Evolutionary conservation across 2,888 invertebrate species (phyloP).

Genomic region (Cataglyphis rosenhaueri): DNA sequence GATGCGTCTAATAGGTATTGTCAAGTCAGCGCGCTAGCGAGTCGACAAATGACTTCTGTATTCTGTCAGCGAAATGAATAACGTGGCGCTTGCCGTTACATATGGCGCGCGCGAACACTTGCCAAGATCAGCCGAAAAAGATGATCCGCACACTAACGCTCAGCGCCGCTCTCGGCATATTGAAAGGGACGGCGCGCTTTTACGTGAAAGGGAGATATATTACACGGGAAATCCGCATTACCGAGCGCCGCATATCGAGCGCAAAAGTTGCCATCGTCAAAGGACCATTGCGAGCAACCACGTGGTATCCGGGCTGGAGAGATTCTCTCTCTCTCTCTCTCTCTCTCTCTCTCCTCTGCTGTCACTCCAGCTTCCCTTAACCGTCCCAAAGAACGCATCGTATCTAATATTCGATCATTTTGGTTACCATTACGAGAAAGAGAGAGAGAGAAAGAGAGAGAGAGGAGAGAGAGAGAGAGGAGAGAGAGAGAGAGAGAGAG

Average conservation of each 20-base stretch:
- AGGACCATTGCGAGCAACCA: background rate
- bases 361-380: background rate
- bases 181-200: conserved; percentile 55
- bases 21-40: conserved; percentile 33
- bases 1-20: conserved; percentile 59
- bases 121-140: conserved; percentile 46
- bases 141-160: conserved; percentile 31
- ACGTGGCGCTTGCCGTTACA: conserved; percentile 35
- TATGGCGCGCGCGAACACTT: conserved; percentile 42
- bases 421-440: background rate
- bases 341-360: too few relatives aligned
- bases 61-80: conserved; percentile 52
- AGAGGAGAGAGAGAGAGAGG: too few relatives aligned
- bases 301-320: conserved; percentile 13
- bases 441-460: too few relatives aligned
- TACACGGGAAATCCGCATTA: conserved; percentile 66
- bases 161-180: conserved; percentile 26
- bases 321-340: background rate
- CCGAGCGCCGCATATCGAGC: conserved; percentile 57
- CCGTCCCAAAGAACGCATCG: background rate
- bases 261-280: conserved; percentile 40
- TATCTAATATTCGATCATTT: conserved; percentile 14
- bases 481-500: too few relatives aligned
- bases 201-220: conserved; percentile 63
- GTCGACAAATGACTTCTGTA: conserved; percentile 55